These are phyloP conservation scores for Cetoscarus ocellatus DNA, from an alignment of 2,797 vertebrate species.

Conservation along the genomic window DNA sequence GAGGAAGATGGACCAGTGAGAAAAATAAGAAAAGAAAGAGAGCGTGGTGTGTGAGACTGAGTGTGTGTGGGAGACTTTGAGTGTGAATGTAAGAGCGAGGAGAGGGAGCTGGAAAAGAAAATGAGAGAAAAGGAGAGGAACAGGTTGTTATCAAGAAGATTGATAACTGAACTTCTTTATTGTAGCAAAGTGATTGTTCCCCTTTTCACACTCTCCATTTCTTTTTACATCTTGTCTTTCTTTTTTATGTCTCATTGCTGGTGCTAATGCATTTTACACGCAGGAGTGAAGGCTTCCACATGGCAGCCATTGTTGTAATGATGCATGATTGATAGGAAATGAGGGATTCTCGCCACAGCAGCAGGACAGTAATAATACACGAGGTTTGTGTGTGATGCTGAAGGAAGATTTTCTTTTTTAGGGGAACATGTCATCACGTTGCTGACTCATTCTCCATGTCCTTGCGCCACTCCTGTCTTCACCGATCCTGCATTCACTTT, in stretches of 20 bases:
- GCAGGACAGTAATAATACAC: constrained; percentile 9
- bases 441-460: constrained; percentile 4
- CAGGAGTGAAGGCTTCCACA: constrained; percentile 2
- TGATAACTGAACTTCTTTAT: constrained; percentile 34
- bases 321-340: constrained; percentile 40
- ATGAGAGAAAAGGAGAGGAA: constrained; percentile 21
- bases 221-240: background rate
- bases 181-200: constrained; percentile 1
- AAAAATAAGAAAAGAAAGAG: constrained; percentile 22
- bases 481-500: constrained; percentile 15
- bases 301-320: constrained; percentile 35
- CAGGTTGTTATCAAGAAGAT: constrained; percentile 21
- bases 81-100: constrained; percentile 2
- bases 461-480: constrained; percentile 18
- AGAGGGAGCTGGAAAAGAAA: constrained; percentile 7
- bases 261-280: constrained; percentile 29
- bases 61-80: constrained; percentile 2
- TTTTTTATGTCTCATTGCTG: constrained; percentile 1
- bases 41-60: background rate
- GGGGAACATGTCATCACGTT: background rate
- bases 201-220: background rate
- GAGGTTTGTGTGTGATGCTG: constrained; percentile 19
- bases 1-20: constrained; percentile 1
- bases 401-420: background rate
- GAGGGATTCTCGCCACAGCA: constrained; percentile 23